Evolutionary conservation across 2,797 vertebrate genomes (phyloP).

Genomic region (Coranthus polyacanthus): DNA sequence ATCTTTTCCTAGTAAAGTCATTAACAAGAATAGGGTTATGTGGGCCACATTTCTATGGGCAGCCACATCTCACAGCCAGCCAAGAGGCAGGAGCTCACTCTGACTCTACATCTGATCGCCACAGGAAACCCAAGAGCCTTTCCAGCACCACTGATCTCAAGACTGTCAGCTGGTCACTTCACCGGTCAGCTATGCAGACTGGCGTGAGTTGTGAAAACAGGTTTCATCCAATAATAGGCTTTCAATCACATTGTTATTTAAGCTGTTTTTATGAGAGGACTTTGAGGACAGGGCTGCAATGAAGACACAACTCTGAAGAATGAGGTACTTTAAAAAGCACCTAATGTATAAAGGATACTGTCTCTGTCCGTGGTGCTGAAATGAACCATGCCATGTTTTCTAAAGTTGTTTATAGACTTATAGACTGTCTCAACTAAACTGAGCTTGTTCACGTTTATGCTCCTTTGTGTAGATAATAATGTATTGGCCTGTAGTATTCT

Average conservation of each 20-base stretch:
- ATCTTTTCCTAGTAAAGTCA: slow-evolving; percentile 11
- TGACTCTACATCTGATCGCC: slow-evolving; percentile 30
- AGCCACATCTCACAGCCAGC: slow-evolving; percentile 9
- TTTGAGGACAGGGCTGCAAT: slow-evolving; percentile 5
- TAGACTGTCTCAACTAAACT: too few relatives aligned
- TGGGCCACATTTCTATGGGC: slow-evolving; percentile 18
- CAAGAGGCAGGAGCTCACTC: slow-evolving; percentile 20
- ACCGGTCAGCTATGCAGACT: slow-evolving; percentile 40
- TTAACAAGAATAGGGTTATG: slow-evolving; percentile 17
- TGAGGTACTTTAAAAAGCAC: slow-evolving; percentile 17
- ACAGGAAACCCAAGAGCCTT: slow-evolving; percentile 34
- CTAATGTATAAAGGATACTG: slow-evolving; percentile 10
- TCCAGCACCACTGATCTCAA: slow-evolving; percentile 42
- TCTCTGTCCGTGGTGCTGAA: slow-evolving; percentile 73
- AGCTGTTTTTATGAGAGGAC: slow-evolving; percentile 24
- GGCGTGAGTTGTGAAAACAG: slow-evolving; percentile 27
- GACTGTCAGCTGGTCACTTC: slow-evolving; percentile 44
- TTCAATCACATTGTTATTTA: slow-evolving; percentile 36
- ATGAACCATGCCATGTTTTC: too few relatives aligned
- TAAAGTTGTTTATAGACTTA: too few relatives aligned
- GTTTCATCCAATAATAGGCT: slow-evolving; percentile 46
- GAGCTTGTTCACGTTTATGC: too few relatives aligned
- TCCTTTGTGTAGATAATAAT: too few relatives aligned
- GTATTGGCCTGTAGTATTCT: too few relatives aligned
- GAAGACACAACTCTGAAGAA: slow-evolving; percentile 11